phyloP scores from a whole-genome alignment of 1,140 invertebrate genomes.

The Melanaphis sacchari region DNA sequence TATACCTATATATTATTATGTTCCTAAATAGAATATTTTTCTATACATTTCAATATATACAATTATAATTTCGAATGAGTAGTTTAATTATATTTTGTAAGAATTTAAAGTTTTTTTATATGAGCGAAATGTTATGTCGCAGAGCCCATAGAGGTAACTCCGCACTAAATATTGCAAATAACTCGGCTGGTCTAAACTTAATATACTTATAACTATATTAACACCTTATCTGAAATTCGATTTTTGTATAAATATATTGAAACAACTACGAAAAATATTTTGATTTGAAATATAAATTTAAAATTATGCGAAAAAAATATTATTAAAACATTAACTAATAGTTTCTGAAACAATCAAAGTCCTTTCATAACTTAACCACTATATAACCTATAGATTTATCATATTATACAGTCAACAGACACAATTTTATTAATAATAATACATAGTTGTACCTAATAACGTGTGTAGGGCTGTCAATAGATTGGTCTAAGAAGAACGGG shows the following conservation, averaged over 20 bases:
- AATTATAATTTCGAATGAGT: neutral
- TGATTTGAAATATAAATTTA: too few relatives aligned
- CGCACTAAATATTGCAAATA: too few relatives aligned
- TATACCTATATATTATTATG: too few relatives aligned
- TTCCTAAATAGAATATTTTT: neutral
- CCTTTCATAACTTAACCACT: neutral
- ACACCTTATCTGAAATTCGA: too few relatives aligned
- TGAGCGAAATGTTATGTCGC: neutral
- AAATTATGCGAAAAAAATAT: neutral
- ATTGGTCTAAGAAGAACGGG: constrained; percentile 13
- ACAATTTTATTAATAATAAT: neutral
- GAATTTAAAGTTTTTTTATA: neutral
- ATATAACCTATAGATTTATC: too few relatives aligned
- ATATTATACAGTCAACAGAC: neutral
- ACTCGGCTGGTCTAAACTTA: too few relatives aligned
- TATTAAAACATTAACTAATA: neutral
- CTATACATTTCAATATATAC: neutral
- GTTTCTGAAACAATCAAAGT: neutral
- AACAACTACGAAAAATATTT: too few relatives aligned
- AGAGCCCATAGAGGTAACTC: too few relatives aligned
- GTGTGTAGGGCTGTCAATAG: constrained; percentile 9
- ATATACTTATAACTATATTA: too few relatives aligned
- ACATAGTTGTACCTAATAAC: neutral
- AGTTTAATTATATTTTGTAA: too few relatives aligned
- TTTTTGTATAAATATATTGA: too few relatives aligned